Evolutionary conservation across 2,113 vertebrate genomes (phyloP).

Genomic region (Xyrauchen texanus): DNA sequence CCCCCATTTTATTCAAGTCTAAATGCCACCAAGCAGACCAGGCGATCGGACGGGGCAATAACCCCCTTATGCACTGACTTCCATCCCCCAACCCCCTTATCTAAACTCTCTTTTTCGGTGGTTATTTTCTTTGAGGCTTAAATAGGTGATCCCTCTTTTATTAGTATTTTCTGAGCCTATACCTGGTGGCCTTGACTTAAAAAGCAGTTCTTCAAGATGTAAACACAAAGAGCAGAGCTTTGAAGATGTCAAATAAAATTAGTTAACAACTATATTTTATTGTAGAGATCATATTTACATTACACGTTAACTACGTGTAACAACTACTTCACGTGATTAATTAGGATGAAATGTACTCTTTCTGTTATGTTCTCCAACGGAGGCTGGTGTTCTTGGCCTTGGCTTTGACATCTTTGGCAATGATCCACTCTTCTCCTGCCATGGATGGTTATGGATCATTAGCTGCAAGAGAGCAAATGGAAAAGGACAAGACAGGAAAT

Average conservation of each 20-base stretch:
- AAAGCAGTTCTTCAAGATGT: not conserved
- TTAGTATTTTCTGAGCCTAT: constrained; percentile 4
- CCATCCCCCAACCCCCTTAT: constrained; percentile 27
- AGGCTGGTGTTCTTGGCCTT: constrained; percentile 18
- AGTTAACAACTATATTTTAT: not conserved
- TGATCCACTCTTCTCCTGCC: constrained; percentile 23
- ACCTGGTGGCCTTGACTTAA: not conserved
- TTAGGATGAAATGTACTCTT: not conserved
- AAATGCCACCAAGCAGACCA: constrained; percentile 34
- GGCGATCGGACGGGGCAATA: constrained; percentile 31
- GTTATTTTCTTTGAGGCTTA: constrained; percentile 32
- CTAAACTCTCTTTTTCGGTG: not conserved
- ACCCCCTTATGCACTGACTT: constrained; percentile 9
- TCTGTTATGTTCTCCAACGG: not conserved
- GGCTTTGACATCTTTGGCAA: constrained; percentile 16
- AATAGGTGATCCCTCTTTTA: not conserved
- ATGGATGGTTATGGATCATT: constrained; percentile 25
- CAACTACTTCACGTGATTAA: not conserved
- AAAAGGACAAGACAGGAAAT: not conserved
- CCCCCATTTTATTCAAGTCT: constrained; percentile 37
- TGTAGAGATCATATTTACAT: not conserved
- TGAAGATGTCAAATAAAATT: not conserved
- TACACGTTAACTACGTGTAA: not conserved
- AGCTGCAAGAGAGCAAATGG: constrained; percentile 14
- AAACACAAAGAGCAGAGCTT: not conserved